These are phyloP conservation scores for Desmophyllum pertusum DNA, from an alignment of 92 coral and sea anemone genomes.

Conservation along the genomic window DNA sequence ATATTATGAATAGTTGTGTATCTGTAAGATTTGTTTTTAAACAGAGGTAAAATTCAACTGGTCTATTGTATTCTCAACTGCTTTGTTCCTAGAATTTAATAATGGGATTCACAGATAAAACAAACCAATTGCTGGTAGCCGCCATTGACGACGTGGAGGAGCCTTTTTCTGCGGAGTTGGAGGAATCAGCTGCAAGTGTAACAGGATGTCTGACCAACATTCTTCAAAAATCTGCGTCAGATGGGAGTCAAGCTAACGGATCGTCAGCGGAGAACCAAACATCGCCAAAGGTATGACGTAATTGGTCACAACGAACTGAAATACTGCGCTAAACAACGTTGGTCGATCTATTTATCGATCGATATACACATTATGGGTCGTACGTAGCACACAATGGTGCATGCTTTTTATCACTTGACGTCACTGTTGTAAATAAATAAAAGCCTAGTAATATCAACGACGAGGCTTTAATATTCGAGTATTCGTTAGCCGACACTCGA, in stretches of 20 bases:
- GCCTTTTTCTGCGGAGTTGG: slow-evolving; percentile 16
- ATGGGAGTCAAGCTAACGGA: background rate
- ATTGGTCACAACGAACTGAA: background rate
- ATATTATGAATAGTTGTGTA: background rate
- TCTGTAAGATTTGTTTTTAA: no score
- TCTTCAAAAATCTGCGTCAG: slow-evolving; percentile 19
- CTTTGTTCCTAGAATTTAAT: background rate
- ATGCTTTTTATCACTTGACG: no score
- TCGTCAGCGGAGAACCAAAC: background rate
- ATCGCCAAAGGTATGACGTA: background rate
- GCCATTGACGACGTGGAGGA: slow-evolving; percentile 17
- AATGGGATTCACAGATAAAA: background rate
- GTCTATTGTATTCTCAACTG: no score
- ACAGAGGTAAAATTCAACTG: no score
- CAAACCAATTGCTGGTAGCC: background rate
- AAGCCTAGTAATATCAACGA: no score
- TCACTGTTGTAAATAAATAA: no score
- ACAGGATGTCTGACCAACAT: slow-evolving; percentile 25
- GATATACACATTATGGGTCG: no score
- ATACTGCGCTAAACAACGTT: background rate
- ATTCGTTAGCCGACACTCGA: background rate
- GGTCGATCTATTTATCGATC: background rate
- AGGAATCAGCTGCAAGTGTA: slow-evolving; percentile 15
- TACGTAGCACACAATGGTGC: no score
- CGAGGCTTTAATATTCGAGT: background rate